phyloP scores from a whole-genome alignment of 2,113 vertebrate genomes.

The Spermophilus dauricus region DNA sequence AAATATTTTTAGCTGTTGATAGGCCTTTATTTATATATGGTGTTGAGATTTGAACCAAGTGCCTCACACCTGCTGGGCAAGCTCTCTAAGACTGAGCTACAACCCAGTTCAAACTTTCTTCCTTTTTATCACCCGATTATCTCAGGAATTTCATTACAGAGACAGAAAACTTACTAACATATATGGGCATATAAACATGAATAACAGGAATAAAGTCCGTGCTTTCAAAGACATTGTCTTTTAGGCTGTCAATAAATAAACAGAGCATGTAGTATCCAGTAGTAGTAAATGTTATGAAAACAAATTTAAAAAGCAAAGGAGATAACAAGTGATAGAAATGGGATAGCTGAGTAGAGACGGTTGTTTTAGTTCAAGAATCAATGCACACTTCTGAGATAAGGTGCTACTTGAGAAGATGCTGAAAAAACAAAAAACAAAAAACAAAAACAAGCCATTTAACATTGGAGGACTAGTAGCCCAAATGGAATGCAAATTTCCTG shows the following conservation, averaged over 20 bases:
- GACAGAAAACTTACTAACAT: not conserved
- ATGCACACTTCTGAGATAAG: not conserved
- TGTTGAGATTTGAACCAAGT: no score
- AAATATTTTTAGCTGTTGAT: no score
- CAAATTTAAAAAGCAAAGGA: not conserved
- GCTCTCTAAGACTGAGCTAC: no score
- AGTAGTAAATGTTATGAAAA: not conserved
- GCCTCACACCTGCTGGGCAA: no score
- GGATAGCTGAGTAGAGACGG: accelerated
- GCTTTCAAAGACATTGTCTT: not conserved
- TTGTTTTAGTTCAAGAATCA: not conserved
- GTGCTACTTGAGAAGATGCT: not conserved
- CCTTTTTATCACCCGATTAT: not conserved
- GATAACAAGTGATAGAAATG: not conserved
- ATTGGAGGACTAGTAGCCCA: not conserved
- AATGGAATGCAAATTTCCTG: not conserved
- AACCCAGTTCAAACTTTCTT: not conserved
- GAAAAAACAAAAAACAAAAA: not conserved
- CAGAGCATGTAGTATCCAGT: not conserved
- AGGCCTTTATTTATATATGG: no score
- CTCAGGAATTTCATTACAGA: no score
- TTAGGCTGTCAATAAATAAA: not conserved
- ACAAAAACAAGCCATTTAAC: not conserved
- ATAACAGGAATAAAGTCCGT: not conserved
- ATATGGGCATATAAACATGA: not conserved